Evolutionary conservation across 2,888 invertebrate species (phyloP).

Genomic region (Spodoptera exigua): DNA sequence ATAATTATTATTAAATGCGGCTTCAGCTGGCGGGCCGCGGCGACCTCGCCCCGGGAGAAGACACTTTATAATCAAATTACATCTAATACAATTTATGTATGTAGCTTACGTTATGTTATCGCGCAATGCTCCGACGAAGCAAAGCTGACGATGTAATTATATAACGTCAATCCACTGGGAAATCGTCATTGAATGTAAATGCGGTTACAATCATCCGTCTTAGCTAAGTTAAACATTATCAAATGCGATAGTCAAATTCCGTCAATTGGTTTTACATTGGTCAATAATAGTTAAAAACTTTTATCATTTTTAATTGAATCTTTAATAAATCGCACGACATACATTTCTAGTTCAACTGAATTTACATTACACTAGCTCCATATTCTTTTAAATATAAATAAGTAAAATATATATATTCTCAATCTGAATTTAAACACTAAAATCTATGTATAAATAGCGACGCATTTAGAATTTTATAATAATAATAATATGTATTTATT

Average conservation of each 20-base stretch:
- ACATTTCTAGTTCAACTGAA: constrained; percentile 83
- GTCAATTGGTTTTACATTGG: constrained; percentile 79
- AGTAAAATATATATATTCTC: constrained; percentile 79
- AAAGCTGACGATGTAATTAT: constrained; percentile 69
- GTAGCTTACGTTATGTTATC: constrained; percentile 75
- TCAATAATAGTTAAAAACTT: constrained; percentile 77
- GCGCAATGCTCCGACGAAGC: constrained; percentile 66
- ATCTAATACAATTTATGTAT: constrained; percentile 78
- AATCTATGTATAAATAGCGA: constrained; percentile 86
- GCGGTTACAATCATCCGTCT: constrained; percentile 73
- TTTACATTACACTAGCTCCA: constrained; percentile 80
- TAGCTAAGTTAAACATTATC: constrained; percentile 70
- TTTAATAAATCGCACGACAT: constrained; percentile 77
- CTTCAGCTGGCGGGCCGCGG: constrained; percentile 67
- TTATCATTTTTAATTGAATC: constrained; percentile 60
- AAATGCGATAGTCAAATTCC: constrained; percentile 78
- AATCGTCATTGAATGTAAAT: constrained; percentile 76
- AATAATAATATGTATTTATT: constrained; percentile 68
- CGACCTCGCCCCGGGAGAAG: constrained; percentile 70
- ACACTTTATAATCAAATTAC: constrained; percentile 84
- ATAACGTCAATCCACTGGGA: constrained; percentile 72
- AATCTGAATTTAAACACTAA: constrained; percentile 86
- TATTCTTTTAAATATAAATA: constrained; percentile 75
- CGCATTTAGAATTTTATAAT: constrained; percentile 78
- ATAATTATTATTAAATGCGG: constrained; percentile 78